Base-by-base conservation (phyloP, 2,888 invertebrate genomes). In the Cybosia mesomella region DNA sequence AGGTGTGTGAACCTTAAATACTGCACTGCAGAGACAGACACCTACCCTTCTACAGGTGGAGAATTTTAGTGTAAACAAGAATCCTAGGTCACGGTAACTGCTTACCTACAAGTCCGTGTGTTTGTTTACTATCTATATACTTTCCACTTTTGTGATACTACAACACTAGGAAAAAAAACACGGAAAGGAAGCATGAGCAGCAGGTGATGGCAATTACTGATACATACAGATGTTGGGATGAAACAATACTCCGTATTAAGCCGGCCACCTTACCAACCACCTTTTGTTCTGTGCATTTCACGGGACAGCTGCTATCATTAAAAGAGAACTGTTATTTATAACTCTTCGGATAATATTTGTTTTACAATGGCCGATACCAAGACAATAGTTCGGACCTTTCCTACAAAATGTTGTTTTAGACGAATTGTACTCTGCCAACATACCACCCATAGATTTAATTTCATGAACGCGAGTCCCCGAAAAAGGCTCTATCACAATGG, bases 171-270 rank as follows among this genome's bases (percentile, higher is more conserved):
- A 28, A 57, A 15, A 18, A n/a, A 49, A 18, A 49, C n/a, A 49
- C 18, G n/a, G 83, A 77, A 81, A 84, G 86, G 85, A 86, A 87
- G 82, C 83, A 11, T 63, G 58, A 55, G 74, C 53, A 68, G 87
- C 92, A 92, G 92, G 92, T 92, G 92, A 82, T 75, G 64, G 83
- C 86, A 89, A 92, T 92, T 91, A 92, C 83, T 68, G 70, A 84
- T 85, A 85, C 85, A 86, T 82, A 87, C 84, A 86, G 82, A 83
- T 83, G 84, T 83, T 59, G 43, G 73, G 74, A 80, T 82, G 78
- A 80, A 82, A 82, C 82, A 86, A 80, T 75, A 71, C 71, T 73
- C 62, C 65, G 62, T 72, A 71, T 75, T 74, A 80, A 61, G 58
- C 68, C 69, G 70, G 71, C 79, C 83, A 83, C 84, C 83, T 84